Conservation (phyloP, 2,113 vertebrate species). For the Burhinus bistriatus region DNA sequence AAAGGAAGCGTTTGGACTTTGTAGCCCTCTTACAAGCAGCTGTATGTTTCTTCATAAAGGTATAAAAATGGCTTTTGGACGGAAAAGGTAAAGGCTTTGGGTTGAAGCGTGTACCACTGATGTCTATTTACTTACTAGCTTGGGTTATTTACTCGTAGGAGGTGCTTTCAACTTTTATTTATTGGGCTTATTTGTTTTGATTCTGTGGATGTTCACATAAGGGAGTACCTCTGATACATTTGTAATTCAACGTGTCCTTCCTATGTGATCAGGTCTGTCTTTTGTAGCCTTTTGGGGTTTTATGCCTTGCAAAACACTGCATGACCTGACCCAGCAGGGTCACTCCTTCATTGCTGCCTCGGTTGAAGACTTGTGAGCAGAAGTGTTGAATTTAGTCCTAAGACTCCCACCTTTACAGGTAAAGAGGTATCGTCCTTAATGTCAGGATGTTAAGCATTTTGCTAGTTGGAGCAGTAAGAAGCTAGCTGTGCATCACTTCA, state of each 20-base stretch:
- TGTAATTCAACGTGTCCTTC: fast-evolving
- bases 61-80: not conserved
- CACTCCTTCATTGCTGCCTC: fast-evolving
- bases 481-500: not conserved
- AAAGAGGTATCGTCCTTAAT: not conserved
- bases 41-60: fast-evolving
- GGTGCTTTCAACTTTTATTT: not conserved
- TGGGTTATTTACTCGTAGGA: not conserved
- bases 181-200: not conserved
- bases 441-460: no score
- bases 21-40: not conserved
- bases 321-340: no score
- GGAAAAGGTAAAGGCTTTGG: not conserved
- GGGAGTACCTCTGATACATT: not conserved
- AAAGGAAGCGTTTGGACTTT: fast-evolving
- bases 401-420: not conserved
- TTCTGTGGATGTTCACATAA: fast-evolving
- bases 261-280: fast-evolving
- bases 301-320: fast-evolving
- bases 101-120: fast-evolving
- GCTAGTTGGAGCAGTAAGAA: not conserved
- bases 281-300: not conserved
- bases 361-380: not conserved
- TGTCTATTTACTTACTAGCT: not conserved
- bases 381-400: fast-evolving